Evolutionary conservation across 2,797 vertebrate genomes (phyloP).

Genomic region (Gephyroberyx darwinii): DNA sequence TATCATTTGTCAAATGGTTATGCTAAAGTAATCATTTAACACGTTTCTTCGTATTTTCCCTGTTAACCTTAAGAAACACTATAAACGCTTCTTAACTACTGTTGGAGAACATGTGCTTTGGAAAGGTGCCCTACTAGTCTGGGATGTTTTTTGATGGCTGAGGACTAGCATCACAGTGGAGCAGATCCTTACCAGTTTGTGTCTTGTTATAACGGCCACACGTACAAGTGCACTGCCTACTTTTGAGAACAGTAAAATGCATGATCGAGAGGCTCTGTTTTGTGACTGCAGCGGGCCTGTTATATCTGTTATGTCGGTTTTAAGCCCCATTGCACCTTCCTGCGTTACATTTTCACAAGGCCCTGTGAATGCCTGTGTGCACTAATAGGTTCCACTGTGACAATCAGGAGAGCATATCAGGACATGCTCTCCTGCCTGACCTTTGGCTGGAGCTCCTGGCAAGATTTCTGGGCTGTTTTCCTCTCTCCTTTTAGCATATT

Average conservation of each 20-base stretch:
- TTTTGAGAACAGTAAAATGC: not conserved
- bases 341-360: constrained; percentile 7
- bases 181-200: not conserved
- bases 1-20: not conserved
- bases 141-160: not conserved
- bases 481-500: constrained; percentile 50
- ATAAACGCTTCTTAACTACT: too few species aligned
- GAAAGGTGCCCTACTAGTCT: not conserved
- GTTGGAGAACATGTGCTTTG: too few species aligned
- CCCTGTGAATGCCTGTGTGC: not conserved
- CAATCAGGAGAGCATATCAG: constrained; percentile 25
- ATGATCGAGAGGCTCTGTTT: not conserved
- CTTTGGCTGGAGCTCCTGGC: constrained; percentile 21
- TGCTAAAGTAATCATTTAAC: too few species aligned
- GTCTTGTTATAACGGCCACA: not conserved
- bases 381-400: constrained; percentile 4
- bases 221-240: not conserved
- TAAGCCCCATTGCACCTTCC: not conserved
- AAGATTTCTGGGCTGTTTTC: constrained; percentile 32
- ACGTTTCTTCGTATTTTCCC: too few species aligned
- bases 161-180: not conserved
- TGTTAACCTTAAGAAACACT: too few species aligned
- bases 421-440: constrained; percentile 27
- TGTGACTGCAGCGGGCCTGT: not conserved
- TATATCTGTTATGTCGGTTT: constrained; percentile 8